Conservation (phyloP, 2,888 invertebrate species). For the Heliconius hortense region DNA sequence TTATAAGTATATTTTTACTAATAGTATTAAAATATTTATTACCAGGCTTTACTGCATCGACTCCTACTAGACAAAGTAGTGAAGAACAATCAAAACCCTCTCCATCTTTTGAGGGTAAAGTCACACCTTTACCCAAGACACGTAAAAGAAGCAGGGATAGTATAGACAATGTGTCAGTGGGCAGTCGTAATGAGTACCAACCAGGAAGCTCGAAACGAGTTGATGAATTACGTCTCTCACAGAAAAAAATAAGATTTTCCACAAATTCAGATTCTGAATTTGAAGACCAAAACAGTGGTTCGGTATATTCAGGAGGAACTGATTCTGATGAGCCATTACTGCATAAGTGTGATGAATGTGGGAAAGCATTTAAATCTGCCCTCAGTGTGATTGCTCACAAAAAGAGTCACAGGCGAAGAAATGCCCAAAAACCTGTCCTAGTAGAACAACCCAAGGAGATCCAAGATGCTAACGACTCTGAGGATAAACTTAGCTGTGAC, state of each 20-base stretch:
- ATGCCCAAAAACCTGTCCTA: slow-evolving; percentile 2
- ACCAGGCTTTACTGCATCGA: slow-evolving; percentile 67
- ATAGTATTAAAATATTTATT: slow-evolving; percentile 28
- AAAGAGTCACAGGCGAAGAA: slow-evolving; percentile 51
- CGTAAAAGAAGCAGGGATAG: slow-evolving; percentile 71
- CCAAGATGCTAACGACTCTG: slow-evolving; percentile 55
- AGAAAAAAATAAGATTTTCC: slow-evolving; percentile 57
- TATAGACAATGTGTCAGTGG: slow-evolving; percentile 58
- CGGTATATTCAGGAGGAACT: slow-evolving; percentile 62
- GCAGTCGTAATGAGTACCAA: slow-evolving; percentile 59
- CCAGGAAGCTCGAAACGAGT: slow-evolving; percentile 64
- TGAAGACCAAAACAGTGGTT: slow-evolving; percentile 61
- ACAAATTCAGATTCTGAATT: slow-evolving; percentile 65
- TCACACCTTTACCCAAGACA: slow-evolving; percentile 52
- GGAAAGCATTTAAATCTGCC: slow-evolving; percentile 54
- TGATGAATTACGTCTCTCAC: slow-evolving; percentile 59
- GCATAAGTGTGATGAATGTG: slow-evolving; percentile 61
- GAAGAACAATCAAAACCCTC: slow-evolving; percentile 68
- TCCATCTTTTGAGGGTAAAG: slow-evolving; percentile 56
- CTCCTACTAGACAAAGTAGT: slow-evolving; percentile 72
- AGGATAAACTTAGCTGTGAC: slow-evolving; percentile 64
- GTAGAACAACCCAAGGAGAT: slow-evolving; percentile 28
- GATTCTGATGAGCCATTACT: slow-evolving; percentile 69
- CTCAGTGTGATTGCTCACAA: slow-evolving; percentile 56
- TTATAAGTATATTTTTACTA: too few relatives aligned